These are phyloP conservation scores for Tachysurus fulvidraco DNA, from an alignment of 2,113 vertebrate species.

Conservation along the genomic window DNA sequence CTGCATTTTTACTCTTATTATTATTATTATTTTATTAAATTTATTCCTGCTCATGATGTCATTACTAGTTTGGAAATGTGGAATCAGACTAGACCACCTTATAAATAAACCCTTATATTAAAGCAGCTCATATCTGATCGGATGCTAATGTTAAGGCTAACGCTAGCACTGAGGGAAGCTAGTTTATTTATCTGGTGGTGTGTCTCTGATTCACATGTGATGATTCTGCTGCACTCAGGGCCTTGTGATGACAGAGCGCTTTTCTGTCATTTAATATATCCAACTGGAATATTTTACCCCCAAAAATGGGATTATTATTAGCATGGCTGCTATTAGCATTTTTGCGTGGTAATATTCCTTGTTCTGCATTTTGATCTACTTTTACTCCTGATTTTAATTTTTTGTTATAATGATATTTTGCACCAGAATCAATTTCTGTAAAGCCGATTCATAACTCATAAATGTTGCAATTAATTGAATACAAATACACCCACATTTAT, in stretches of 20 bases:
- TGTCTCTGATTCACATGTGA: constrained; percentile 20
- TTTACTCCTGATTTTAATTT: not conserved
- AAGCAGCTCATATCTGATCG: not conserved
- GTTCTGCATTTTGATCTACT: not conserved
- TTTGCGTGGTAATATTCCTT: constrained; percentile 18
- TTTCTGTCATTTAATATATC: constrained; percentile 9
- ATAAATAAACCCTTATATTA: constrained; percentile 10
- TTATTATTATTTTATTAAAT: constrained; percentile 44
- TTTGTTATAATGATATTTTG: constrained; percentile 51
- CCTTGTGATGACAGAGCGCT: not conserved
- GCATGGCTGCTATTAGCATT: constrained; percentile 41
- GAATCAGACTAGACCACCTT: constrained; percentile 64
- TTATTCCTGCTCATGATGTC: constrained; percentile 13
- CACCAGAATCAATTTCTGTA: constrained; percentile 43
- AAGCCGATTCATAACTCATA: not conserved
- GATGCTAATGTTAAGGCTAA: not conserved
- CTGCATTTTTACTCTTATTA: constrained; percentile 55
- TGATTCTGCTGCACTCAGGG: not conserved
- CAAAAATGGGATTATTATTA: constrained; percentile 21
- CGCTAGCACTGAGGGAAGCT: not conserved
- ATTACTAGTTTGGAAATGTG: constrained; percentile 28
- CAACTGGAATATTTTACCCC: constrained; percentile 15
- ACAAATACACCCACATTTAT: too few species aligned
- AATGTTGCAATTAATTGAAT: not conserved
- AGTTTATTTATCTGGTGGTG: constrained; percentile 28